Conservation (phyloP, 2,888 invertebrate species). For the Myathropa florea region DNA sequence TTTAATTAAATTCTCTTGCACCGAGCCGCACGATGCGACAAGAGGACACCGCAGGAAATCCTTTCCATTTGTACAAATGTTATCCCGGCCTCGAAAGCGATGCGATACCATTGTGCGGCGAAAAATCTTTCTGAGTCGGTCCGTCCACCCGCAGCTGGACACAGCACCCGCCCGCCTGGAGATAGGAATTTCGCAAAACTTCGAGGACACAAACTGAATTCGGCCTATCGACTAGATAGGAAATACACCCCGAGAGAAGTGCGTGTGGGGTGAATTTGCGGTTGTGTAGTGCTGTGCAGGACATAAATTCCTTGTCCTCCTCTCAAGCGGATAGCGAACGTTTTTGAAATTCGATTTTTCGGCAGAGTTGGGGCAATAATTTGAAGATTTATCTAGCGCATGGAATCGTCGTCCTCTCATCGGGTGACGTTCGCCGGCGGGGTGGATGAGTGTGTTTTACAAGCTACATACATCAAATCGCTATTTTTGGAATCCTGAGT, state of each 20-base stretch:
- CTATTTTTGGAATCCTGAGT: slow-evolving; percentile 39
- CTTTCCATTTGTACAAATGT: slow-evolving; percentile 22
- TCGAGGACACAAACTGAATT: not conserved
- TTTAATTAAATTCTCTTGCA: slow-evolving; percentile 26
- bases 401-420: not conserved
- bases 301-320: slow-evolving; percentile 52
- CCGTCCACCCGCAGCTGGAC: not conserved
- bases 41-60: slow-evolving; percentile 2
- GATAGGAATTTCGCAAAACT: not conserved
- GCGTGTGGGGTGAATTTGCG: slow-evolving; percentile 34
- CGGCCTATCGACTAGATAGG: not conserved
- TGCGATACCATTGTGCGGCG: slow-evolving; percentile 28
- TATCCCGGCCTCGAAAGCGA: slow-evolving; percentile 1
- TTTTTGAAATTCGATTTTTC: slow-evolving; percentile 62
- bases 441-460: slow-evolving; percentile 60
- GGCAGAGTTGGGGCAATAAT: slow-evolving; percentile 51
- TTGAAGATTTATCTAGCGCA: slow-evolving; percentile 64
- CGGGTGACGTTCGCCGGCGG: not conserved
- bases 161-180: not conserved
- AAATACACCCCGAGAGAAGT: not conserved
- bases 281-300: slow-evolving; percentile 10
- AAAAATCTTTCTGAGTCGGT: slow-evolving; percentile 9
- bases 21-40: not conserved
- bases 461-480: slow-evolving; percentile 48
- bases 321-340: slow-evolving; percentile 46